Evolutionary conservation across 2,888 invertebrate genomes (phyloP).

Genomic region (Gnatocerus cornutus): DNA sequence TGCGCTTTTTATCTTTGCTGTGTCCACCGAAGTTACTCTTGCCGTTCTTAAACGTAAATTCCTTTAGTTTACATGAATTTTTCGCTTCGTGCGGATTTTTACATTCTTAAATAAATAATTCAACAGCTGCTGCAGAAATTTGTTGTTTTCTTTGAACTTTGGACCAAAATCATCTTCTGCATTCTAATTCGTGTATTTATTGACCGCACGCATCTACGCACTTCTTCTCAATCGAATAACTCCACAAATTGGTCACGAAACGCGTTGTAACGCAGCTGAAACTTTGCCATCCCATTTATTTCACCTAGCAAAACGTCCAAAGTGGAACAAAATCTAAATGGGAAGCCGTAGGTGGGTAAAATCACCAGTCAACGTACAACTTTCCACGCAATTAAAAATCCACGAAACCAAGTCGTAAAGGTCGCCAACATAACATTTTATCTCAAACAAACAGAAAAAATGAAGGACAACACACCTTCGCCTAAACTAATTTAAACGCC

Average conservation of each 20-base stretch:
- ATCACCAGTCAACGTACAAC: not conserved
- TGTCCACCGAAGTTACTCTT: no score
- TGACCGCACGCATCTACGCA: no score
- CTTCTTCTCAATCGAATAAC: no score
- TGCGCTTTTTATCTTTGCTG: no score
- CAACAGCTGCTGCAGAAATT: no score
- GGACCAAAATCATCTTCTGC: no score
- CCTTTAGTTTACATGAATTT: no score
- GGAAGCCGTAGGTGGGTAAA: no score
- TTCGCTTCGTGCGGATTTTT: no score
- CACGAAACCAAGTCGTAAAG: conserved; percentile 12
- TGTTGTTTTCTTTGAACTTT: no score
- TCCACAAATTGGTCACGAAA: not conserved
- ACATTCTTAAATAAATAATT: no score
- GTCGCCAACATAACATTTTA: conserved; percentile 22
- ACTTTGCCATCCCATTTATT: not conserved
- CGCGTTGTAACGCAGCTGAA: not conserved
- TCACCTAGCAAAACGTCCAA: not conserved
- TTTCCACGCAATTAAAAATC: conserved; percentile 1
- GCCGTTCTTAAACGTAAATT: not conserved
- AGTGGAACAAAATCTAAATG: not conserved
- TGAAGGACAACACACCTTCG: conserved; percentile 23
- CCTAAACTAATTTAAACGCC: conserved; percentile 25
- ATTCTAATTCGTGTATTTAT: no score
- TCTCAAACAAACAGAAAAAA: conserved; percentile 13